A percentile compares a stretch with the other conserved stretches of the same genome.
Evolutionary conservation across 2,113 vertebrate genomes (phyloP).

Genomic region (Leucopsar rothschildi): DNA sequence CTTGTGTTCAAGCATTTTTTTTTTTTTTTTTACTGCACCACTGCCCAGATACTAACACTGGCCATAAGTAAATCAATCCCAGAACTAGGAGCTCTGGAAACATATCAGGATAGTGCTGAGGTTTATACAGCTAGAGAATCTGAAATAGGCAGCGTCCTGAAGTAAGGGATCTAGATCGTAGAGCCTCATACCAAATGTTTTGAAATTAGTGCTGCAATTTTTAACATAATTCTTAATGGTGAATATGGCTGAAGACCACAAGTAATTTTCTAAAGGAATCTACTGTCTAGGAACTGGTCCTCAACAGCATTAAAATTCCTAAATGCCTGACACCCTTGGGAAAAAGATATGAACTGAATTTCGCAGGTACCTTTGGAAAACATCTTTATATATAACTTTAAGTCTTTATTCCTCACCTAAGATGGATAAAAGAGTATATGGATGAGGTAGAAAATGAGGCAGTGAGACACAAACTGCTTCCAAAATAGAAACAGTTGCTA

Average conservation of each 20-base stretch:
- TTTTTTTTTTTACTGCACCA: not conserved
- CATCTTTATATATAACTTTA: not conserved
- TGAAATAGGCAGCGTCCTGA: not conserved
- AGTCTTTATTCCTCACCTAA: not conserved
- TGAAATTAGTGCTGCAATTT: not conserved
- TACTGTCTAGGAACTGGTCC: not conserved
- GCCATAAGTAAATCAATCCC: not conserved
- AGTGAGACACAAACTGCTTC: not conserved
- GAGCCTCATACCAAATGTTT: not conserved
- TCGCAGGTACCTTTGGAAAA: not conserved
- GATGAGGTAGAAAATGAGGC: not conserved
- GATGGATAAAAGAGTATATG: not conserved
- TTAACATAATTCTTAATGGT: not conserved
- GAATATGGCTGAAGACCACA: not conserved
- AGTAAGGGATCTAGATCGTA: not conserved
- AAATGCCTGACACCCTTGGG: not conserved
- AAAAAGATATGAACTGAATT: not conserved
- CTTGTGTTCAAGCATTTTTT: accelerated
- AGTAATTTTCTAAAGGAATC: not conserved
- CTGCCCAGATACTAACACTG: too few relatives aligned
- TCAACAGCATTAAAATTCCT: not conserved
- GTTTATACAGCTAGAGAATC: not conserved
- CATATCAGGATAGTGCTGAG: accelerated
- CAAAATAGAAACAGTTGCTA: not conserved
- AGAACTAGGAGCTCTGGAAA: not conserved